phyloP scores from a whole-genome alignment of 2,797 vertebrate genomes.

The Sebastes umbrosus region DNA sequence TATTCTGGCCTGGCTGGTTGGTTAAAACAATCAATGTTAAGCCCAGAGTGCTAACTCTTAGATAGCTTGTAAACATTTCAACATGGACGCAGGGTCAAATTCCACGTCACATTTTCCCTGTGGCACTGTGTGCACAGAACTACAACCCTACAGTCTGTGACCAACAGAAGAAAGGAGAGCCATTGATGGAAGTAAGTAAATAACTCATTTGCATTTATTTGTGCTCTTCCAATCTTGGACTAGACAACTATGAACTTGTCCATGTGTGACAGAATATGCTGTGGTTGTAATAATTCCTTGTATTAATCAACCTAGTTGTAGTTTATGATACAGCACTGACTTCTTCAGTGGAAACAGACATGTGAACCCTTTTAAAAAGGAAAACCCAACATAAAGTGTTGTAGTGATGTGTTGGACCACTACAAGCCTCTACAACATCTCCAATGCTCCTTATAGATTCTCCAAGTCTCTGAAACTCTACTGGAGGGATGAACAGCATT shows the following conservation, averaged over 20 bases:
- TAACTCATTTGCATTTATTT: background rate
- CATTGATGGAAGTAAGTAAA: conserved; percentile 33
- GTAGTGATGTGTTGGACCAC: background rate
- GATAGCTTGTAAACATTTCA: conserved; percentile 62
- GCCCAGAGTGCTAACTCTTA: background rate
- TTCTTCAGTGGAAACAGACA: background rate
- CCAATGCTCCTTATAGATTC: background rate
- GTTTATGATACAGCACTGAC: background rate
- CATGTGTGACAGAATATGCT: background rate
- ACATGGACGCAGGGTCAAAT: conserved; percentile 64
- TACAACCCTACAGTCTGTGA: background rate
- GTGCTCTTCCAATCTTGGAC: background rate
- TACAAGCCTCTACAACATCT: background rate
- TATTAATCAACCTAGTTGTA: background rate
- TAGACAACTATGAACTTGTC: background rate
- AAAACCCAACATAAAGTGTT: background rate
- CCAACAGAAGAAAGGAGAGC: background rate
- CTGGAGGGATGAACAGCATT: background rate
- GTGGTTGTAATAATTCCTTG: background rate
- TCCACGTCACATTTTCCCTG: conserved; percentile 45
- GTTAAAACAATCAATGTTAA: conserved; percentile 34
- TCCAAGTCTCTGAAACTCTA: background rate
- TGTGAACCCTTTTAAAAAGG: background rate
- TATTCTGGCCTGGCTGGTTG: background rate
- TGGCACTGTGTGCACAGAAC: background rate